Evolutionary conservation across 2,113 vertebrate species (phyloP).

Genomic region (Shinisaurus crocodilurus): DNA sequence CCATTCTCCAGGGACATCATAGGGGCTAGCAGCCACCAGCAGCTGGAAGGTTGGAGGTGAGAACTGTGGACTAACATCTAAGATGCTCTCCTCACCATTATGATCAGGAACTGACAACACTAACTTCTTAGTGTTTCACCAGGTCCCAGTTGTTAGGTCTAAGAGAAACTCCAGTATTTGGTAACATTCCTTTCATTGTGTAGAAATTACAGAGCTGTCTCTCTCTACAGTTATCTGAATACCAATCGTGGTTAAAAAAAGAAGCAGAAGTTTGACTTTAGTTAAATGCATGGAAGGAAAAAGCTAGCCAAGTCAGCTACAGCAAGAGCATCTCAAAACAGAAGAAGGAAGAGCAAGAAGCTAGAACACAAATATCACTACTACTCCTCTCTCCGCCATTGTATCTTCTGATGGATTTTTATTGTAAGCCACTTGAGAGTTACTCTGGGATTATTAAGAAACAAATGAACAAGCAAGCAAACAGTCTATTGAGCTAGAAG

Average conservation of each 20-base stretch:
- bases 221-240: neutral
- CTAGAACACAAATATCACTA: neutral
- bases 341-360: neutral
- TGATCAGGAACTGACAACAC: neutral
- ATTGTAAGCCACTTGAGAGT: neutral
- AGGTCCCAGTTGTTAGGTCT: neutral
- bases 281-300: neutral
- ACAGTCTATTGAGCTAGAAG: neutral
- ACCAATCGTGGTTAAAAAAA: neutral
- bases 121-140: neutral
- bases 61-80: neutral
- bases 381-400: neutral
- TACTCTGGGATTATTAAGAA: neutral
- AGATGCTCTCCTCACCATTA: neutral
- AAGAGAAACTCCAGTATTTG: neutral
- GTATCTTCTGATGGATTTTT: neutral
- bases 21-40: neutral
- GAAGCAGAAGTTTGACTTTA: neutral
- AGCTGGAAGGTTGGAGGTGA: neutral
- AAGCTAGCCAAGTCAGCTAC: neutral
- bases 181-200: neutral
- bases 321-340: neutral
- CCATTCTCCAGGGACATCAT: neutral
- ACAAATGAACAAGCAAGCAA: neutral
- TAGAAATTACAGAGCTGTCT: neutral